Evolutionary conservation across 2,888 invertebrate species (phyloP).

Genomic region (Cryptocephalus moraei): DNA sequence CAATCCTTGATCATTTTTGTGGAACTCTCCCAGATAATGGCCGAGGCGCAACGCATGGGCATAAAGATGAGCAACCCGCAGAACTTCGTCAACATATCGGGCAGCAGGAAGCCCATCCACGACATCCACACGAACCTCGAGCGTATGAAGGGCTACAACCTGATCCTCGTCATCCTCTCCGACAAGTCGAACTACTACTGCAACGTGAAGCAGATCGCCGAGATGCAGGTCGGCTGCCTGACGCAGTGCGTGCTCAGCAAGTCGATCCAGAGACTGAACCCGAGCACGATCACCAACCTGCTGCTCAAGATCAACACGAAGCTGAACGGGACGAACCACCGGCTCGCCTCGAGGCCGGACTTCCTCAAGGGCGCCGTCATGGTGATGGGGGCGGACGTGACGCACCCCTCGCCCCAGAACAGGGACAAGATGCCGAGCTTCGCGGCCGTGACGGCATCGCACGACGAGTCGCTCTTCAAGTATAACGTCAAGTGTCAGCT

Average conservation of each 20-base stretch:
- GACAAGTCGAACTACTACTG: slow-evolving; percentile 27
- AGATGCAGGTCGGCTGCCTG: slow-evolving; percentile 53
- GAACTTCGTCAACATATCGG: background rate
- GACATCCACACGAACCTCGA: slow-evolving; percentile 1
- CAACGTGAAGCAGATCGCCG: slow-evolving; percentile 57
- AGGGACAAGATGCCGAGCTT: slow-evolving; percentile 49
- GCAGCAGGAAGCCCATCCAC: background rate
- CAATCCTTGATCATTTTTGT: too few relatives aligned
- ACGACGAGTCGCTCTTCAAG: slow-evolving; percentile 53
- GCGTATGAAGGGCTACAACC: slow-evolving; percentile 28
- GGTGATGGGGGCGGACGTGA: slow-evolving; percentile 75
- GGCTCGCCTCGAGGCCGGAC: slow-evolving; percentile 12
- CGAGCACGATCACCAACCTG: slow-evolving; percentile 51
- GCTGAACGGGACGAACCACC: slow-evolving; percentile 72
- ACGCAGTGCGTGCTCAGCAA: slow-evolving; percentile 60
- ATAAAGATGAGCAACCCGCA: background rate
- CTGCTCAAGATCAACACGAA: slow-evolving; percentile 70
- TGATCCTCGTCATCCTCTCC: slow-evolving; percentile 54
- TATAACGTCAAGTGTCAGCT: slow-evolving; percentile 35
- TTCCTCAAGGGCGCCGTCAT: slow-evolving; percentile 43
- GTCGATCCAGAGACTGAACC: background rate
- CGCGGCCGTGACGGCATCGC: slow-evolving; percentile 65
- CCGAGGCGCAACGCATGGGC: background rate
- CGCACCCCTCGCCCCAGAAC: slow-evolving; percentile 77
- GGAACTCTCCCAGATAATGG: background rate